Conservation (phyloP, 2,888 invertebrate species). For the Charanyca ferruginea region DNA sequence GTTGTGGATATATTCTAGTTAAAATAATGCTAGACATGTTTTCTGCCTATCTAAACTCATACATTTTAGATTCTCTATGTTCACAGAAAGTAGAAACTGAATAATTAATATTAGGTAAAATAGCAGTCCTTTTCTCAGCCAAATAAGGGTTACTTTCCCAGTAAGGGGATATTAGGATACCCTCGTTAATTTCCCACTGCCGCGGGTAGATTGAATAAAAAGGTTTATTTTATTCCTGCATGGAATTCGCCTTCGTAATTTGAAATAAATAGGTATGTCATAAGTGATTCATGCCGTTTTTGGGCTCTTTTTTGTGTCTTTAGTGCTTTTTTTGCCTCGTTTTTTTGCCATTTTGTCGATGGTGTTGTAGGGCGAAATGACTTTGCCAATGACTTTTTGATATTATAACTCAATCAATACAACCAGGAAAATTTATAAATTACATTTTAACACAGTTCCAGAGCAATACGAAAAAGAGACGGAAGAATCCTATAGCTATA, state of each 20-base stretch:
- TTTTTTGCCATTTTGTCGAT: background rate
- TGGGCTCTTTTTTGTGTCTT: no score
- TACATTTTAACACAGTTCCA: background rate
- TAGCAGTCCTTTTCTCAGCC: no score
- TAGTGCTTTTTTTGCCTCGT: no score
- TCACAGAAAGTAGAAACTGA: background rate
- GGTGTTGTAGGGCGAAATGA: background rate
- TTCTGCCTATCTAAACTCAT: background rate
- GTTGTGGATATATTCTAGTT: background rate
- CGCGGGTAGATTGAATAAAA: no score
- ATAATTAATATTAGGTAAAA: background rate
- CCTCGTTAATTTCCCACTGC: background rate
- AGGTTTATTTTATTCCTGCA: no score
- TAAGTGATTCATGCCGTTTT: no score
- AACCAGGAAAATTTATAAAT: no score
- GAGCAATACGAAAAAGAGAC: background rate
- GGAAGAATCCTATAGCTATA: background rate
- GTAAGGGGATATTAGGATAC: background rate
- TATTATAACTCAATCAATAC: no score
- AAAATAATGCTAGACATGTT: background rate
- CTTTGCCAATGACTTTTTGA: no score
- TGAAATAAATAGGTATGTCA: no score
- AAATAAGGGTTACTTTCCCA: background rate
- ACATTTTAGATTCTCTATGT: background rate
- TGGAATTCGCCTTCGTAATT: no score